Evolutionary conservation across 35 echinoderm and acorn worm genomes (phyloP), one percentile per base, ranked within the genome.

Genomic region (Acanthaster planci): DNA sequence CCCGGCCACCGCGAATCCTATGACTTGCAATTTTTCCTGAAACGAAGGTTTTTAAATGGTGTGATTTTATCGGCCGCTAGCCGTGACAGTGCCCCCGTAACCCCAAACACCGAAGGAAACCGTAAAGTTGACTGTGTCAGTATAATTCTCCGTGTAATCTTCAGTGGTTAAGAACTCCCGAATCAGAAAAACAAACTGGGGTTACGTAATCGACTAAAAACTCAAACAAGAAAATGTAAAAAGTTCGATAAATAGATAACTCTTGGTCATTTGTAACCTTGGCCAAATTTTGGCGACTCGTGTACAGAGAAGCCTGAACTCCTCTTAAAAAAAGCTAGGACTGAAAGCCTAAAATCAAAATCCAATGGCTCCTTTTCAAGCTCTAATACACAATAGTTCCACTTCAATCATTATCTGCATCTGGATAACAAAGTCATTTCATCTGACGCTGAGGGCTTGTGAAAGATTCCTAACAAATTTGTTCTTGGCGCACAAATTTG

Each of bases 51-150:
- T n/a, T n/a, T n/a, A n/a, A n/a, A n/a, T n/a, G n/a, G n/a, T n/a
- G n/a, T n/a, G n/a, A n/a, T n/a, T n/a, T n/a, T 47, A 47, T 4
- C 42, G 4, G 42, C 42, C 42, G 12, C 42, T 6, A 6, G 12
- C 4, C 42, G 12, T 19, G 64, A 26, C 64, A 72, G 64, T 72
- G 23, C 19, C 64, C 64, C 64, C 64, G 34, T 72, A 72, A 72
- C 64, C 64, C 23, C 64, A 14, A 31, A 14, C 14, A 4, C 42
- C 42, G 42, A 47, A 35, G 0, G 26, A 19, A 72, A 34, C 30
- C 18, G 26, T 72, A 72, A 34, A 72, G 64, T 72, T 72, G 18
- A 72, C 64, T 72, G 64, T 72, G 64, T 29, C 64, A 72, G 64
- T 12, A 34, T 30, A 68, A 68, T 47, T 47, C 60, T 12, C 21